Evolutionary conservation across 2,888 invertebrate genomes (phyloP), one percentile per base, ranked within the genome.

Genomic region (Sminthurides aquaticus): DNA sequence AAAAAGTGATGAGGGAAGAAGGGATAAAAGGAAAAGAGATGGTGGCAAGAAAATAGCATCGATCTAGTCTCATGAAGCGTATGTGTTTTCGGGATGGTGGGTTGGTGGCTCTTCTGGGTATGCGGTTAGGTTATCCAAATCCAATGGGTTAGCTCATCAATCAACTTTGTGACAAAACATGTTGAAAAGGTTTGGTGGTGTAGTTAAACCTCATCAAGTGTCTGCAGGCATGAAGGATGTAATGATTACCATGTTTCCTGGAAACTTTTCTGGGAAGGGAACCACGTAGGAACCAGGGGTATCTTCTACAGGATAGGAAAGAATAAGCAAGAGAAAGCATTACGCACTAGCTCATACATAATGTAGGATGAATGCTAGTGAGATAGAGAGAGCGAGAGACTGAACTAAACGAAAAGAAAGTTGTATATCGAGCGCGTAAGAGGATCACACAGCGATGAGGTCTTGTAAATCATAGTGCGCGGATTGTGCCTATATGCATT

Each of bases 91-190:
- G 43, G 43, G 5, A 34, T 15, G 43, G 43, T 5, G 15, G 43
- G 43, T 11, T 34, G 43, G n/a, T n/a, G n/a, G n/a, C n/a, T n/a
- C n/a, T n/a, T n/a, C 43, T 34, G 8, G 15, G 43, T 15, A 5
- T 34, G 43, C 15, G 43, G 43, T 34, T 34, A 11, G 43, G 43
- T 11, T 34, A 34, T 34, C 43, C 43, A 34, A 34, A 61, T 61
- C 61, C 54, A 52, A 61, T 54, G 61, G 54, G 28, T 68, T 66
- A 57, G 48, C 68, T 68, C 68, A 68, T 68, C 68, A 66, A 68
- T 68, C 68, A 68, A 68, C 54, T 66, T 63, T 29, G 28, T 66
- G 68, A 68, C 68, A 64, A 29, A 62, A 66, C 28, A 58, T 61
- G 48, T 55, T 62, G 56, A 49, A 48, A 34, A 18, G 28, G 25